Evolutionary conservation across 2,797 vertebrate species (phyloP), one percentile per base, ranked within the genome.

Genomic region (Sebastes itinus): DNA sequence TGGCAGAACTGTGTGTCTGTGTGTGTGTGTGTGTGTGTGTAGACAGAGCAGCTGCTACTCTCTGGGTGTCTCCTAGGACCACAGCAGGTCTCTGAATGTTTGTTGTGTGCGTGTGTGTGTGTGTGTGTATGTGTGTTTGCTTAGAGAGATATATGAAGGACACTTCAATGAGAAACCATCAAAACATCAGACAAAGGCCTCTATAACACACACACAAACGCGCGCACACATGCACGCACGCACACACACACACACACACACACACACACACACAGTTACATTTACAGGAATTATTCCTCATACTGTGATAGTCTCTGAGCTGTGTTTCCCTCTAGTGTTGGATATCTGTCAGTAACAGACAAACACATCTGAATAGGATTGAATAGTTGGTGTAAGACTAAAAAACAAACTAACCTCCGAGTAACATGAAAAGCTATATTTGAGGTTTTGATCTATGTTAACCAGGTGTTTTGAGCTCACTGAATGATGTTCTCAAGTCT

Each of bases 131-230:
- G 28, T 30, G 28, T 30, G 28, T 32, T 72, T 80, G 77, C 77
- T 75, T 62, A 52, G 66, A 54, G 60, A 73, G 56, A 23, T 56
- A 67, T 66, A 71, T 83, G 75, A 89, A 85, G 81, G 88, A 52
- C 87, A 88, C 69, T 75, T 82, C 78, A 88, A 84, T 88, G 84
- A 86, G 81, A 88, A 8, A 27, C 16, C 46, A 75, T 72, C 61
- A 60, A 64, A 85, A 75, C n/a, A 62, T 30, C 25, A 68, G 49
- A 80, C 80, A 80, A 93, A 97, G 10, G 95, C 96, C 77, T 94
- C 90, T 5, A 91, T 87, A 30, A 75, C 46, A 62, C 74, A 73
- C 35, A 61, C 33, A 12, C 30, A 32, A 32, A 8, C 7, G 30
- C 7, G 28, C 14, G 56, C 62, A 33, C 56, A 23, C 62, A 72